Conservation (phyloP, 2,113 vertebrate genomes). For the Silurus asotus region DNA sequence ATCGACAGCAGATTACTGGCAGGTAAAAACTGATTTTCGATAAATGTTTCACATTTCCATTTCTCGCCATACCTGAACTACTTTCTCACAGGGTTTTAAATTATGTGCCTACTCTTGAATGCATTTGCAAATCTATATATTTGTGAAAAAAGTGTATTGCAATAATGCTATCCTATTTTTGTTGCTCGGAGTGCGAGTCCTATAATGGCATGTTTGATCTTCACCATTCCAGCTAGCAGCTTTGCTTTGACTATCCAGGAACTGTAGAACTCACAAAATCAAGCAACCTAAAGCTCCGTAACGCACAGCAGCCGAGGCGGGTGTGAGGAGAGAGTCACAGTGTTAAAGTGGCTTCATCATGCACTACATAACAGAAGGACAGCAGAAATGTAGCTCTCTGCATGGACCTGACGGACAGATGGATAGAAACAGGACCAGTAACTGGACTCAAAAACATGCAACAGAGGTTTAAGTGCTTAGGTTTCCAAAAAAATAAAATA, state of each 20-base stretch:
- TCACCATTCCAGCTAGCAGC: not conserved
- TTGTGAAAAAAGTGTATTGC: not conserved
- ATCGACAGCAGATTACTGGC: not conserved
- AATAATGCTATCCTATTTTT: not conserved
- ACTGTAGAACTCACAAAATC: constrained; percentile 30
- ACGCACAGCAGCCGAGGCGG: constrained; percentile 29
- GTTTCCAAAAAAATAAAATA: constrained; percentile 55
- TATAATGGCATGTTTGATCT: not conserved
- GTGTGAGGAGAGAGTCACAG: constrained; percentile 66
- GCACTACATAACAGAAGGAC: constrained; percentile 51
- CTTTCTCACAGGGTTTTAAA: not conserved
- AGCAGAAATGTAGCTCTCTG: not conserved
- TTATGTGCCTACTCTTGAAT: not conserved
- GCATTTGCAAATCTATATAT: not conserved
- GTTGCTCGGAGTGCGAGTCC: not conserved
- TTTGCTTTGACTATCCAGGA: constrained; percentile 1
- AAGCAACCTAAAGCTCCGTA: constrained; percentile 50
- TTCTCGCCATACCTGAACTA: not conserved
- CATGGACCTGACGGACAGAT: not conserved
- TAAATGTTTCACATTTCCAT: not conserved
- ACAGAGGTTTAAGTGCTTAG: constrained; percentile 71
- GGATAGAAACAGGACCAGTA: constrained; percentile 49
- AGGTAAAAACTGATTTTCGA: not conserved
- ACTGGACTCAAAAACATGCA: constrained; percentile 60
- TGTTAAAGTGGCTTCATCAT: constrained; percentile 66